phyloP scores from a whole-genome alignment of 2,113 vertebrate genomes.

The Chrysemys picta region DNA sequence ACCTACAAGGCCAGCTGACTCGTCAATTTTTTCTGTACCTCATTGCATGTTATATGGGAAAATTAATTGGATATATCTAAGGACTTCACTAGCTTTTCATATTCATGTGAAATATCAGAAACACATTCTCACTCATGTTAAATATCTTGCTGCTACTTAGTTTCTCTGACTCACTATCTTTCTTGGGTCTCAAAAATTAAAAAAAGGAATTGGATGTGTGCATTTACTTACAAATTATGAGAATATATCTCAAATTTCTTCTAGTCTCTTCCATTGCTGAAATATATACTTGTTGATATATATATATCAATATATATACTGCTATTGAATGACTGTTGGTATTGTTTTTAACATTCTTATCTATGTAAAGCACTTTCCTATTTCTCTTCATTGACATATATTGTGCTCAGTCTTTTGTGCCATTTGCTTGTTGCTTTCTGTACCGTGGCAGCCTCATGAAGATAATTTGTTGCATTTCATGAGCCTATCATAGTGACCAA shows the following conservation, averaged over 20 bases:
- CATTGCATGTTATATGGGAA: neutral
- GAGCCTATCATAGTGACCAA: neutral
- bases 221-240: neutral
- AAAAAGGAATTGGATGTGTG: neutral
- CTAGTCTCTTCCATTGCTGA: neutral
- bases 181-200: neutral
- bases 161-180: neutral
- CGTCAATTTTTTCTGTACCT: neutral
- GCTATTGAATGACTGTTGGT: neutral
- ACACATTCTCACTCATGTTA: neutral
- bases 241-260: neutral
- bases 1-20: neutral
- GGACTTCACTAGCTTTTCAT: neutral
- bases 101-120: rapidly evolving
- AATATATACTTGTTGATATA: neutral
- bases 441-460: neutral
- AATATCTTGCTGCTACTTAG: neutral
- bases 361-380: neutral
- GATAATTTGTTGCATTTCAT: neutral
- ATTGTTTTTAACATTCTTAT: neutral
- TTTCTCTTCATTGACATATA: neutral
- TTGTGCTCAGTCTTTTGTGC: neutral
- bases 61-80: conserved; percentile 16
- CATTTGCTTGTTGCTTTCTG: neutral
- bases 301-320: too few species aligned